Evolutionary conservation across 2,888 invertebrate genomes (phyloP).

Genomic region (Parnassius glacialis): DNA sequence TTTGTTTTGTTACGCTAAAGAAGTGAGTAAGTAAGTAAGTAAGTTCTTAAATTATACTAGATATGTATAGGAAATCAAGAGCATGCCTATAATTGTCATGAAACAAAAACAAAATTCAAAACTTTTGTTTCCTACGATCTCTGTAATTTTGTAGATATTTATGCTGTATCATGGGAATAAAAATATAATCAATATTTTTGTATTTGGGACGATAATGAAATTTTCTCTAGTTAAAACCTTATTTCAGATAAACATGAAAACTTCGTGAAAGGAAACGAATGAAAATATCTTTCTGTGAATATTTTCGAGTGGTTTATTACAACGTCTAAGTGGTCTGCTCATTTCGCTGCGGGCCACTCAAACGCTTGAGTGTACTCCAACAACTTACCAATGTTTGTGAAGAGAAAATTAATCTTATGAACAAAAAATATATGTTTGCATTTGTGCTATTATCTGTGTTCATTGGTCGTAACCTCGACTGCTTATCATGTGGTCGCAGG

Average conservation of each 20-base stretch:
- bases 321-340: constrained; percentile 73
- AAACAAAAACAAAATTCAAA: too few relatives aligned
- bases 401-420: constrained; percentile 41
- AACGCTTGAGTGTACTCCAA: constrained; percentile 50
- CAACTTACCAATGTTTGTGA: constrained; percentile 33
- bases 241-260: constrained; percentile 9
- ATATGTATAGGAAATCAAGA: too few relatives aligned
- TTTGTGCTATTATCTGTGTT: constrained; percentile 2
- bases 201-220: background rate
- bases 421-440: constrained; percentile 25
- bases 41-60: too few relatives aligned
- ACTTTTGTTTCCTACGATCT: too few relatives aligned
- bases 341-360: constrained; percentile 59
- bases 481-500: too few relatives aligned
- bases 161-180: background rate
- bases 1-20: too few relatives aligned
- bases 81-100: too few relatives aligned
- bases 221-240: constrained; percentile 5
- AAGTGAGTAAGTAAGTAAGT: too few relatives aligned
- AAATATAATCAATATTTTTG: constrained; percentile 1
- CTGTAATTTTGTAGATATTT: too few relatives aligned
- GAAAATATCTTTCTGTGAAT: constrained; percentile 39
- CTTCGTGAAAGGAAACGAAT: constrained; percentile 31
- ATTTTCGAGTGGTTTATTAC: constrained; percentile 60
- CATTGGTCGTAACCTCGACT: too few relatives aligned